Percentiles rank a stretch among this genome's conserved stretches.
phyloP scores from a whole-genome alignment of 1,140 invertebrate genomes.

The Temnothorax nylanderi region DNA sequence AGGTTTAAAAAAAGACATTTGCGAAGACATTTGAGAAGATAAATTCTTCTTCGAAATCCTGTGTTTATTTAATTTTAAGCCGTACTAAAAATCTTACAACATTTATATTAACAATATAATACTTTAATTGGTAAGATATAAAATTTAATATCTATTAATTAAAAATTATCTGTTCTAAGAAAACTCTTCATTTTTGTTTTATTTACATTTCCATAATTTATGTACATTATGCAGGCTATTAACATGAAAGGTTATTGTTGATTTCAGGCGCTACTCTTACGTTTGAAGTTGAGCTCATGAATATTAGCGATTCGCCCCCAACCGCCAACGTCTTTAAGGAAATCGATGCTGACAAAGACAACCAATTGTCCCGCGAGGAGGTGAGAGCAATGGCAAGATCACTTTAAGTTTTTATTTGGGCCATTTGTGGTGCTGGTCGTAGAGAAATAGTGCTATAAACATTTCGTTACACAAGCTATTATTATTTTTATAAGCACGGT shows the following conservation, averaged over 20 bases:
- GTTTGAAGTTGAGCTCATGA: conserved; percentile 97
- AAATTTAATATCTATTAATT: neutral
- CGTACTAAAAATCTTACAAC: neutral
- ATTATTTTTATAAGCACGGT: neutral
- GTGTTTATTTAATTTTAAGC: neutral
- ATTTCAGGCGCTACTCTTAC: conserved; percentile 92
- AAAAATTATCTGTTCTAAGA: neutral
- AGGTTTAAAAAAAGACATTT: neutral
- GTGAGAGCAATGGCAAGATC: conserved; percentile 90
- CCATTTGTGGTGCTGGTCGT: conserved; percentile 75
- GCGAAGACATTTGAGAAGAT: neutral
- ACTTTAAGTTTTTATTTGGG: conserved; percentile 79
- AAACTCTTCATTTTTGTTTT: neutral
- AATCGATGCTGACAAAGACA: conserved; percentile 96
- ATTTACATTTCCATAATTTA: neutral
- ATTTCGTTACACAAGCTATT: neutral
- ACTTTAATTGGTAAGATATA: neutral
- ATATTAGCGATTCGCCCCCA: conserved; percentile 94
- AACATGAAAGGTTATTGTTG: conserved; percentile 39
- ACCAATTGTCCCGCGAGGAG: conserved; percentile 96
- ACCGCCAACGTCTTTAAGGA: conserved; percentile 98
- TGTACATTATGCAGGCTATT: neutral
- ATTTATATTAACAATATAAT: neutral
- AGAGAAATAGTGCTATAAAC: conserved; percentile 21
- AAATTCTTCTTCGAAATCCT: neutral